phyloP scores from a whole-genome alignment of 2,113 vertebrate genomes.

The Fukomys damarensis region DNA sequence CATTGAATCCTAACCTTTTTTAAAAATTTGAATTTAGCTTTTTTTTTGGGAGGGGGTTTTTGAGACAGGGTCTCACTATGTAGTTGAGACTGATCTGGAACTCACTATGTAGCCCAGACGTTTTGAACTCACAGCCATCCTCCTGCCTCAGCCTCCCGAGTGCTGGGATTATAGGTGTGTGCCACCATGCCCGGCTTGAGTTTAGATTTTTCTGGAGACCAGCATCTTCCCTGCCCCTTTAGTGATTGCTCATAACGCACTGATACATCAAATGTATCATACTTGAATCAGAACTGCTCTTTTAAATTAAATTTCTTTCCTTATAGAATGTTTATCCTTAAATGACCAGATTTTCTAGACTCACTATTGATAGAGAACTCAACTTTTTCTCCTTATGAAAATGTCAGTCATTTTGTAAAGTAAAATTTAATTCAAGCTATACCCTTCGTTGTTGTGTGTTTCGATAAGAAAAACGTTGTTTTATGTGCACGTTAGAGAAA shows the following conservation, averaged over 20 bases:
- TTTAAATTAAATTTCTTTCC: background rate
- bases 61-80: too few relatives aligned
- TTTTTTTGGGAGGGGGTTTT: too few relatives aligned
- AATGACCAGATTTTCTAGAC: slow-evolving; percentile 37
- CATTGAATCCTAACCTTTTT: background rate
- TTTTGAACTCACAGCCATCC: too few relatives aligned
- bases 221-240: background rate
- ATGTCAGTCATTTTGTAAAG: slow-evolving; percentile 38
- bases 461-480: slow-evolving; percentile 19
- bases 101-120: too few relatives aligned
- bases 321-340: slow-evolving; percentile 56
- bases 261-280: background rate
- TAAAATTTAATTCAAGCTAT: slow-evolving; percentile 39
- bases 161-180: too few relatives aligned
- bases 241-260: background rate
- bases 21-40: slow-evolving; percentile 26
- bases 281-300: slow-evolving; percentile 3
- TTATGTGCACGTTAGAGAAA: slow-evolving; percentile 39
- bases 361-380: slow-evolving; percentile 46
- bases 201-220: slow-evolving; percentile 24
- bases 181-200: too few relatives aligned
- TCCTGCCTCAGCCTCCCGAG: too few relatives aligned
- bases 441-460: slow-evolving; percentile 35
- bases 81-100: too few relatives aligned
- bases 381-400: slow-evolving; percentile 63